Base-by-base conservation (phyloP, 2,888 invertebrate genomes). In the Hesperia comma region DNA sequence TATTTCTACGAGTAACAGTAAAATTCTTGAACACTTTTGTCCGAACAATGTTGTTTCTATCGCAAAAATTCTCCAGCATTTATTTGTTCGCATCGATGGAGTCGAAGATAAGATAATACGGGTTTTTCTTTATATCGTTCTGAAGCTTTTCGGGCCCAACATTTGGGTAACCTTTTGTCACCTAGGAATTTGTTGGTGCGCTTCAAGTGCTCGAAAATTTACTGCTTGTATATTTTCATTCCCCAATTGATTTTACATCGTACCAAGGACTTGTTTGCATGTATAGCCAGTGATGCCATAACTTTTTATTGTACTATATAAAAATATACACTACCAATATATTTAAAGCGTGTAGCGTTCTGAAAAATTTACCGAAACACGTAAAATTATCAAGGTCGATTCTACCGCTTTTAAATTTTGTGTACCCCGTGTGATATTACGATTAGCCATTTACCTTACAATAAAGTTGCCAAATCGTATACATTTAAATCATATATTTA, bases 91-190 rank as follows among this genome's bases (percentile, higher is more conserved):
- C 58, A 32, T 32, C 58, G 43, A 43, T 46, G 3, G 41, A 17
- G 58, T 33, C 46, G 15, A 43, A 46, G 46, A 60, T 60, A 60
- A 60, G 58, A 60, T 60, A 60, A 60, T 40, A 56, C 56, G 56
- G 40, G 56, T 56, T 56, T 56, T 56, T 56, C 40, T 56, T 40
- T 56, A 55, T 17, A 55, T 56, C 12, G 37, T 40, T 56, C 55
- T 56, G 14, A 37, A 17, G 17, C 40, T 40, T 55, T 56, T 40
- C 19, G 40, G 56, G 56, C 14, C 32, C 33, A 19, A 56, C 19
- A 49, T 49, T 49, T 49, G 49, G 17, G 19, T 49, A 49, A 49
- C 49, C 49, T 49, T 19, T 49, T 49, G 49, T 49, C 49, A 49
- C 19, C 49, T 49, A 19, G 49, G 49, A 49, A 19, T 19, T 49